phyloP scores from a whole-genome alignment of 2,888 invertebrate genomes.

The Catocala nupta region DNA sequence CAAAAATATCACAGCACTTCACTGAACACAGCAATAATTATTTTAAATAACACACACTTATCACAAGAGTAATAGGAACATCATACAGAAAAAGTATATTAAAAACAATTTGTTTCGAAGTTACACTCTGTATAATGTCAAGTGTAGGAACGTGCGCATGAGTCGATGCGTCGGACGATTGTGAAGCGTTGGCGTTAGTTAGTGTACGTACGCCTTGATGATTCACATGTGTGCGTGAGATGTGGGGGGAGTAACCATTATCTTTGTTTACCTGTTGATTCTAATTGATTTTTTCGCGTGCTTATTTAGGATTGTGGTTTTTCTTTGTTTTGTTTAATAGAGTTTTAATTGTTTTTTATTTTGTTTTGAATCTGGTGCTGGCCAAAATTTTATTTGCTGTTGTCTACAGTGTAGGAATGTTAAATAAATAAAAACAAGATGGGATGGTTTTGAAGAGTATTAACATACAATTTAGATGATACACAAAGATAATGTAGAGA shows the following conservation, averaged over 20 bases:
- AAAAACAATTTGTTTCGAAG: constrained; percentile 15
- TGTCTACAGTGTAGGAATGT: not conserved
- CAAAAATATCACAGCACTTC: constrained; percentile 52
- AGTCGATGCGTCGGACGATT: constrained; percentile 64
- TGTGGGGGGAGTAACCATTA: constrained; percentile 28
- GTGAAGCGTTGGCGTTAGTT: constrained; percentile 48
- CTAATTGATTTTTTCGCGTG: constrained; percentile 26
- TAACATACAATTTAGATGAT: too few species aligned
- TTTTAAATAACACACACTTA: constrained; percentile 55
- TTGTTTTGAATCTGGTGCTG: not conserved
- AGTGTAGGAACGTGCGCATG: constrained; percentile 66
- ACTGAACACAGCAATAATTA: constrained; percentile 42
- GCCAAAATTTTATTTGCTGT: not conserved
- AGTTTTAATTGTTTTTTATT: not conserved
- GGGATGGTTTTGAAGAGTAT: too few species aligned
- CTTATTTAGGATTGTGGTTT: not conserved
- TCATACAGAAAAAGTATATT: constrained; percentile 48
- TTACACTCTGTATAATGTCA: constrained; percentile 29
- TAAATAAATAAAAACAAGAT: too few species aligned
- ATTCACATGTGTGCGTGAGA: constrained; percentile 42
- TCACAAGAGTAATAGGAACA: constrained; percentile 55
- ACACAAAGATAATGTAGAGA: too few species aligned
- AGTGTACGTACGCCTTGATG: constrained; percentile 34
- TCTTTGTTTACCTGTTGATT: constrained; percentile 50
- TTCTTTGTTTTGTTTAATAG: constrained; percentile 1